A percentile compares a stretch with the other conserved stretches of the same genome.
Evolutionary conservation across 2,113 vertebrate species (phyloP).

Genomic region (Ibidorhyncha struthersii): DNA sequence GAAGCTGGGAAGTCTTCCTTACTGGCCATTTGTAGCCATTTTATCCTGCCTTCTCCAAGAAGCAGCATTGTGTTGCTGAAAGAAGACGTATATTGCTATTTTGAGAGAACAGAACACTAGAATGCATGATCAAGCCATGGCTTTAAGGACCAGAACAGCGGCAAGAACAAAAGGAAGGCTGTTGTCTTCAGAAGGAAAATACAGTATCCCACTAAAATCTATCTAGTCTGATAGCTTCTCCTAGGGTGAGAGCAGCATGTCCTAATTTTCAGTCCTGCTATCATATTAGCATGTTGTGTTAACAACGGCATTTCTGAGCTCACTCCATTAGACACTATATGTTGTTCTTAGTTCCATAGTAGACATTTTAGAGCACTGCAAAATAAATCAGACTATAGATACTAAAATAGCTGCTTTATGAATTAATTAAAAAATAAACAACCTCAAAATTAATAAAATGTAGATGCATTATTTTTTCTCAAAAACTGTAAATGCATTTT

Average conservation of each 20-base stretch:
- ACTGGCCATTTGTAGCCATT: neutral
- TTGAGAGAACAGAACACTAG: neutral
- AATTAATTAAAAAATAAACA: neutral
- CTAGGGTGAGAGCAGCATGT: neutral
- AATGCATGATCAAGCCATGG: neutral
- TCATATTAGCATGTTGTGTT: neutral
- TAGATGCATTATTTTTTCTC: neutral
- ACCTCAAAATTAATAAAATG: neutral
- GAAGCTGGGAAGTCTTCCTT: neutral
- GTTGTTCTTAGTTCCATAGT: neutral
- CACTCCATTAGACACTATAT: neutral
- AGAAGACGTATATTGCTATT: neutral
- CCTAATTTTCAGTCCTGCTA: slow-evolving; percentile 7
- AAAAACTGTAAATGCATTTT: neutral
- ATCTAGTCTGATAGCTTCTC: neutral
- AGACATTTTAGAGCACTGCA: neutral
- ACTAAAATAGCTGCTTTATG: neutral
- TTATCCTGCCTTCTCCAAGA: neutral
- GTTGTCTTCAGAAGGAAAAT: neutral
- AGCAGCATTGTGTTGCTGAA: neutral
- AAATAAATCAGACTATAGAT: neutral
- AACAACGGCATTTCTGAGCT: neutral
- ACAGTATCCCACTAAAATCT: neutral
- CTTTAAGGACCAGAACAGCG: neutral
- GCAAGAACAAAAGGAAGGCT: neutral